Percentiles rank a stretch among this genome's conserved stretches.
phyloP scores from a whole-genome alignment of 2,888 invertebrate species.

The Zaprionus obscuricornis region DNA sequence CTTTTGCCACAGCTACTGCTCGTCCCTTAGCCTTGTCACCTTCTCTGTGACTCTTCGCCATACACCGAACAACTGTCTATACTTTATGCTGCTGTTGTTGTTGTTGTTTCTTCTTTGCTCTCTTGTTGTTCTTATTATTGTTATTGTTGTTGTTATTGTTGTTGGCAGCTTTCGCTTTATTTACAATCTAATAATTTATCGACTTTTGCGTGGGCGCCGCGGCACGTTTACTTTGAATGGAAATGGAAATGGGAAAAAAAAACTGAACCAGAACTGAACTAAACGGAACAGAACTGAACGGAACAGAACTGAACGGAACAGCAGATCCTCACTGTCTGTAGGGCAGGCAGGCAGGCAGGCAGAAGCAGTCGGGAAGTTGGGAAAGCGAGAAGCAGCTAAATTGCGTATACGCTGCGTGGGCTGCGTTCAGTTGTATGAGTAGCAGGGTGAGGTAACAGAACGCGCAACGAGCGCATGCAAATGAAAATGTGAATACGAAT shows the following conservation, averaged over 20 bases:
- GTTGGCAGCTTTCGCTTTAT: conserved; percentile 61
- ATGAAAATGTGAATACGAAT: conserved; percentile 39
- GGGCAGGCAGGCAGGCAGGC: too few relatives aligned
- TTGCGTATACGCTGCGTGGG: conserved; percentile 66
- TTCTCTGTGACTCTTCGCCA: conserved; percentile 6
- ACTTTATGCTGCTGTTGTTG: conserved; percentile 6
- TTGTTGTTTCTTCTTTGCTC: conserved; percentile 30
- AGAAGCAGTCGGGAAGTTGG: too few relatives aligned
- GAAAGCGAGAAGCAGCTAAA: conserved; percentile 58
- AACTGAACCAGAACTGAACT: too few relatives aligned
- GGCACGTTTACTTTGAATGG: conserved; percentile 53
- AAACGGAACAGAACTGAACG: too few relatives aligned
- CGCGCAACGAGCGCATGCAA: conserved; percentile 34
- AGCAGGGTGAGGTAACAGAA: too few relatives aligned
- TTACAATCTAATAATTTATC: conserved; percentile 79
- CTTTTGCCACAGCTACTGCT: conserved; percentile 40
- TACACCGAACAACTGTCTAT: too few relatives aligned
- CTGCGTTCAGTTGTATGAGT: too few relatives aligned
- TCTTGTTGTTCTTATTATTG: conserved; percentile 16
- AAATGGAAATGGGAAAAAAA: background rate
- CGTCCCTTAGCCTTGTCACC: background rate
- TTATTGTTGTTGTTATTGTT: conserved; percentile 21
- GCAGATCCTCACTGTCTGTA: conserved; percentile 44
- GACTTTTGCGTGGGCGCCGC: conserved; percentile 70
- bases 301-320: conserved; percentile 36